Evolutionary conservation across 2,113 vertebrate species (phyloP).

Genomic region (Elaphurus davidianus): DNA sequence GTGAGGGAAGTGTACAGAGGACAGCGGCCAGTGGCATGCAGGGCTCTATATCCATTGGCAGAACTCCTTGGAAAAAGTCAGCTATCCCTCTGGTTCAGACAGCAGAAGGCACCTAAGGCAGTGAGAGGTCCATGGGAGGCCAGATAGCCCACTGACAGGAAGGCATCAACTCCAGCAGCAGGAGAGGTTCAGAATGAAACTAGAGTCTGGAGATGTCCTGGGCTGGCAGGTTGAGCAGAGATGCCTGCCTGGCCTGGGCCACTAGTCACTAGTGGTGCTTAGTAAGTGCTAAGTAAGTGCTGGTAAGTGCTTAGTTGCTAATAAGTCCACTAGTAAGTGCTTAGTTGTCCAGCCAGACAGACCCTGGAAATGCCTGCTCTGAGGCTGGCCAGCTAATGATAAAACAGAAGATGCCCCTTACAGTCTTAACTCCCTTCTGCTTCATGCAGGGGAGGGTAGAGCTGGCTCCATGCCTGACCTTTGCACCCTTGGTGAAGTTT

Average conservation of each 20-base stretch:
- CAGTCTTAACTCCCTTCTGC: constrained; percentile 96
- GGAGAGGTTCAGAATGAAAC: neutral
- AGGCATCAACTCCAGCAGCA: constrained; percentile 59
- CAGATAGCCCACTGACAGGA: constrained; percentile 55
- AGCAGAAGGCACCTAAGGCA: constrained; percentile 84
- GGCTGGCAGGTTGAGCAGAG: constrained; percentile 9
- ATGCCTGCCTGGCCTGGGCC: neutral
- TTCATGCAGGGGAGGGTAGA: constrained; percentile 97
- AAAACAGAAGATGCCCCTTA: constrained; percentile 95
- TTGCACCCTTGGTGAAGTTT: constrained; percentile 85
- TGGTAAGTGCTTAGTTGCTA: too few relatives aligned
- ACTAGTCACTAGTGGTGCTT: neutral
- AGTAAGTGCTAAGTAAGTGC: too few relatives aligned
- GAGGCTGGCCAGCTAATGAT: constrained; percentile 23
- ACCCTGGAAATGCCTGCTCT: neutral
- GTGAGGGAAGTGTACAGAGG: neutral
- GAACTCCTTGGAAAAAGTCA: constrained; percentile 33
- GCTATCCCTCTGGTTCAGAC: constrained; percentile 55
- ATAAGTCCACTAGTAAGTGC: neutral
- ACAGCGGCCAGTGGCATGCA: neutral
- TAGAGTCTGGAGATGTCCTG: neutral
- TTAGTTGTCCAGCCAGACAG: constrained; percentile 7
- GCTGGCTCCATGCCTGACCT: constrained; percentile 92
- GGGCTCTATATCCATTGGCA: neutral
- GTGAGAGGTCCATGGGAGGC: constrained; percentile 74